Conservation (phyloP, 2,888 invertebrate species). For the Drosophila ezoana region DNA sequence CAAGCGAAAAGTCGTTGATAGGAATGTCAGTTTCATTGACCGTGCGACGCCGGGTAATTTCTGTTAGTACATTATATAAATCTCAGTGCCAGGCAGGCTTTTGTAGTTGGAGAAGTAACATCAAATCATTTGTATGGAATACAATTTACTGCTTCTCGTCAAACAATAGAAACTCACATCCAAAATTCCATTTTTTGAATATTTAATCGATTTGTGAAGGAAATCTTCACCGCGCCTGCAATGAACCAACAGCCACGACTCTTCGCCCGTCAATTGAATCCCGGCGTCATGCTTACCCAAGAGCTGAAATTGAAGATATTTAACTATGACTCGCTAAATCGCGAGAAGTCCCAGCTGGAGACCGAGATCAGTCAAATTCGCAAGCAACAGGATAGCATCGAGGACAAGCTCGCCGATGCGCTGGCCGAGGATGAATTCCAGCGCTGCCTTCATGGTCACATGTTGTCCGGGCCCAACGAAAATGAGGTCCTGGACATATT, state of each 20-base stretch:
- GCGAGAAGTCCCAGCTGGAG: conserved; percentile 46
- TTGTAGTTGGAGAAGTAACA: conserved; percentile 9
- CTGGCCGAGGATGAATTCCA: conserved; percentile 65
- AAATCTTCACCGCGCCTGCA: background rate
- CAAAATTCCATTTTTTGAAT: conserved; percentile 19
- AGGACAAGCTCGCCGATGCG: conserved; percentile 58
- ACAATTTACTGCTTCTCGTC: conserved; percentile 21
- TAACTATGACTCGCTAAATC: conserved; percentile 38
- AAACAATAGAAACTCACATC: conserved; percentile 24
- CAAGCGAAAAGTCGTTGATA: too few relatives aligned
- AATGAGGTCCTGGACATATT: conserved; percentile 42
- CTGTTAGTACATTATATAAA: too few relatives aligned
- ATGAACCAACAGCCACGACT: conserved; percentile 36
- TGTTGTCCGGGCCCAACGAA: conserved; percentile 16
- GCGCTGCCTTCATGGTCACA: conserved; percentile 37
- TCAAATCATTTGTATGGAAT: conserved; percentile 13
- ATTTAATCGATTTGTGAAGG: background rate
- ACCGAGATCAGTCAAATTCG: conserved; percentile 43
- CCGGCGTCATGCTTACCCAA: conserved; percentile 55
- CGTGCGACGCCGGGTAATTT: too few relatives aligned
- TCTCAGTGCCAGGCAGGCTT: conserved; percentile 26
- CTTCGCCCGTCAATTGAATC: conserved; percentile 55
- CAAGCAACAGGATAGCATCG: conserved; percentile 49
- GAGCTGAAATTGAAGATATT: conserved; percentile 55
- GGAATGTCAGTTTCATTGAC: too few relatives aligned